These are phyloP conservation scores for Leptestheria dahalacensis DNA, from an alignment of 1,140 invertebrate species.

Conservation along the genomic window DNA sequence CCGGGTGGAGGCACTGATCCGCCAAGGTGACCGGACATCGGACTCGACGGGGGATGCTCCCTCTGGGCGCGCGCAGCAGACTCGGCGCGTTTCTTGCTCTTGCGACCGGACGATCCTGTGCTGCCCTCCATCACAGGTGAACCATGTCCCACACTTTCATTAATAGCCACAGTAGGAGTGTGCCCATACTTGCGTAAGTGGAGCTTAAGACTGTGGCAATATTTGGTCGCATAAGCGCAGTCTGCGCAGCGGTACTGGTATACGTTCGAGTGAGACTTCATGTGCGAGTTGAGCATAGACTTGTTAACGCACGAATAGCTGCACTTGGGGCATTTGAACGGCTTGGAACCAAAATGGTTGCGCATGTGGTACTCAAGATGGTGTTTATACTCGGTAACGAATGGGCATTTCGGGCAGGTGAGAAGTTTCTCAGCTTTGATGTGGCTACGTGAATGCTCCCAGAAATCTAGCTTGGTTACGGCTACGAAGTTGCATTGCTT, in stretches of 20 bases:
- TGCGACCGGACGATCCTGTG: constrained; percentile 18
- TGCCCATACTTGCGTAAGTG: constrained; percentile 87
- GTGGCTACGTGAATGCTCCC: constrained; percentile 77
- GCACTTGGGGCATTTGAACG: constrained; percentile 88
- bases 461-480: constrained; percentile 79
- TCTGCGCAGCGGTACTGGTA: constrained; percentile 91
- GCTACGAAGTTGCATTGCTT: constrained; percentile 78
- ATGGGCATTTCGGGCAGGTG: constrained; percentile 79
- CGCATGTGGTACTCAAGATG: constrained; percentile 93
- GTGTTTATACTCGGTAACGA: constrained; percentile 98
- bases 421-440: constrained; percentile 87
- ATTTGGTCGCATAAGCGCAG: constrained; percentile 96
- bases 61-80: not conserved
- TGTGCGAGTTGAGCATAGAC: constrained; percentile 96
- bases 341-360: constrained; percentile 90
- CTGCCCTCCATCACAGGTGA: constrained; percentile 35
- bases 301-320: constrained; percentile 93
- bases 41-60: constrained; percentile 7
- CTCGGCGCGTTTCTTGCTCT: constrained; percentile 1
- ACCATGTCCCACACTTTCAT: constrained; percentile 72
- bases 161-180: constrained; percentile 62
- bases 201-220: constrained; percentile 91
- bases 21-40: constrained; percentile 16
- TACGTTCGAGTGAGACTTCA: constrained; percentile 93
- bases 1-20: constrained; percentile 19